phyloP scores from a whole-genome alignment of 2,888 invertebrate genomes.

The Leucophora obtusa region DNA sequence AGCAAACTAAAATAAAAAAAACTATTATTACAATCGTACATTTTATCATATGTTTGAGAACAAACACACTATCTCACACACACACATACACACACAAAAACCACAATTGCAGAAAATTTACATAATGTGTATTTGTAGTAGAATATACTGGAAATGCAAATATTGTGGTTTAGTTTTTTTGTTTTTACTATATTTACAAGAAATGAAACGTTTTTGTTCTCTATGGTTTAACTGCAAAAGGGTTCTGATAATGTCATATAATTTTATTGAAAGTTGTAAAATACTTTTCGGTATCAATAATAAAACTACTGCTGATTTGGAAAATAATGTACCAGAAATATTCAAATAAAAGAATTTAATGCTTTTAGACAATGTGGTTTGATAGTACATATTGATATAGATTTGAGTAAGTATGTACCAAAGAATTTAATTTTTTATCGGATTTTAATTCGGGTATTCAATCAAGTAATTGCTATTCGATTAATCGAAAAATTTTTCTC shows the following conservation, averaged over 20 bases:
- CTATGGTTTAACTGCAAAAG: background rate
- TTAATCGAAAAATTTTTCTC: too few species aligned
- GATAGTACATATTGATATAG: too few species aligned
- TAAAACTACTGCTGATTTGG: background rate
- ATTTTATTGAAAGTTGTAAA: constrained; percentile 35
- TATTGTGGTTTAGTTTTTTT: constrained; percentile 42
- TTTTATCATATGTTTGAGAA: constrained; percentile 35
- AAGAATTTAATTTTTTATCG: too few species aligned
- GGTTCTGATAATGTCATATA: constrained; percentile 36
- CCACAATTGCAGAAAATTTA: constrained; percentile 49
- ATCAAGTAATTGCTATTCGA: too few species aligned
- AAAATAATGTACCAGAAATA: background rate
- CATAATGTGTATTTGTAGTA: constrained; percentile 43
- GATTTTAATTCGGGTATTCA: too few species aligned
- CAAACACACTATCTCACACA: background rate
- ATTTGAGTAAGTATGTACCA: too few species aligned
- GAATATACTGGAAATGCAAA: constrained; percentile 46
- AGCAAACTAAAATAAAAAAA: constrained; percentile 14
- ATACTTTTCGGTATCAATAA: constrained; percentile 19
- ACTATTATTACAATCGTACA: constrained; percentile 33
- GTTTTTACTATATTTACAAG: constrained; percentile 4
- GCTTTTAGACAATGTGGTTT: too few species aligned
- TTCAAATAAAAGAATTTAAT: too few species aligned
- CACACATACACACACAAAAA: background rate
- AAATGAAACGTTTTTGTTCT: constrained; percentile 30